Conservation (phyloP, 2,797 vertebrate species). For the Tauraco hartlaubi region DNA sequence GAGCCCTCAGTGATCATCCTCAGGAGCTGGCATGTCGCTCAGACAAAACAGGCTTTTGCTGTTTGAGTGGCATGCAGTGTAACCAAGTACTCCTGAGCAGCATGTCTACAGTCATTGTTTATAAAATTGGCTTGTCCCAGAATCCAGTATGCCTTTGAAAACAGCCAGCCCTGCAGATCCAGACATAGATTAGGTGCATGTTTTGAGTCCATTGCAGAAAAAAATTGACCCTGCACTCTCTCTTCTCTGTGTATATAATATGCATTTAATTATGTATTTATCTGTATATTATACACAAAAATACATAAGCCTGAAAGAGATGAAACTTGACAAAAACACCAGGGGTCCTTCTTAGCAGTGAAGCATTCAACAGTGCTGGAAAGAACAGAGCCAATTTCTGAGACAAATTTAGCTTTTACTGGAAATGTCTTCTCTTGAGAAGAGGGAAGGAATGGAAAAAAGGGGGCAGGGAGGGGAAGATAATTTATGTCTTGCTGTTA, state of each 20-base stretch:
- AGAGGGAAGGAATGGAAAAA: neutral
- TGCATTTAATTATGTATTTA: neutral
- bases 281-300: neutral
- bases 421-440: constrained; percentile 33
- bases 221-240: neutral
- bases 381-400: constrained; percentile 20
- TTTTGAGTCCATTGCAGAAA: neutral
- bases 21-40: neutral
- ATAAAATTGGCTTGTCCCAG: neutral
- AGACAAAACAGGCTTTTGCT: neutral
- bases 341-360: constrained; percentile 38
- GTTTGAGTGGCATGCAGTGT: neutral
- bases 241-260: neutral
- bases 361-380: neutral
- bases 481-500: constrained; percentile 56
- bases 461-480: neutral
- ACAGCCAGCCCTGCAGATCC: neutral
- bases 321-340: constrained; percentile 4
- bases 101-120: neutral
- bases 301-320: neutral
- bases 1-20: neutral
- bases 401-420: constrained; percentile 63
- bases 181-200: neutral
- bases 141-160: neutral
- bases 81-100: neutral